These are phyloP conservation scores for Nettapus auritus DNA, from an alignment of 2,113 vertebrate species.

Conservation along the genomic window DNA sequence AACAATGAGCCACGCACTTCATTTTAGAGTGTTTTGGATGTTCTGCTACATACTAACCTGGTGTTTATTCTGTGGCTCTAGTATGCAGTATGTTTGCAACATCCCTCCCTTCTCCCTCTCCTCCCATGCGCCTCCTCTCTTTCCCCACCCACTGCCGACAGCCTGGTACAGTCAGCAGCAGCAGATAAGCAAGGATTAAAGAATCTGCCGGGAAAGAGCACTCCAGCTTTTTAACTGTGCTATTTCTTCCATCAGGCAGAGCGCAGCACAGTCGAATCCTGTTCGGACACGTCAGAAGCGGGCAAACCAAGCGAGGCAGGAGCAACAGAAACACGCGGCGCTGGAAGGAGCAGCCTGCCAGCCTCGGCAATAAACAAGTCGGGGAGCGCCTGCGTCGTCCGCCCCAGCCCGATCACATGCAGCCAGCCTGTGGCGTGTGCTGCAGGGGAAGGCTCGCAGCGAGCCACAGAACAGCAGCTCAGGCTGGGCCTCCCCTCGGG, in stretches of 20 bases:
- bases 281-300: not conserved
- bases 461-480: not conserved
- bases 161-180: not conserved
- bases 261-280: not conserved
- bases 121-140: not conserved
- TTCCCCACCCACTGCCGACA: not conserved
- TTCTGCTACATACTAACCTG: not conserved
- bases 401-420: accelerated
- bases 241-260: not conserved
- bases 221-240: not conserved
- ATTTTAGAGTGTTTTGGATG: not conserved
- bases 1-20: accelerated
- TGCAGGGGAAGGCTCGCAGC: not conserved
- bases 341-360: not conserved
- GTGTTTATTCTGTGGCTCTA: not conserved
- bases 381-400: accelerated
- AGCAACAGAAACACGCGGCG: not conserved
- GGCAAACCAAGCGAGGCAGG: not conserved
- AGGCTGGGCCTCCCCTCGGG: not conserved
- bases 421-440: accelerated
- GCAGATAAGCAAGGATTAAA: not conserved
- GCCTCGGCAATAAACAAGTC: not conserved
- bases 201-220: not conserved
- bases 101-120: not conserved
- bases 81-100: not conserved